phyloP scores from a whole-genome alignment of 1,140 invertebrate genomes.

The Caenorhabditis latens region DNA sequence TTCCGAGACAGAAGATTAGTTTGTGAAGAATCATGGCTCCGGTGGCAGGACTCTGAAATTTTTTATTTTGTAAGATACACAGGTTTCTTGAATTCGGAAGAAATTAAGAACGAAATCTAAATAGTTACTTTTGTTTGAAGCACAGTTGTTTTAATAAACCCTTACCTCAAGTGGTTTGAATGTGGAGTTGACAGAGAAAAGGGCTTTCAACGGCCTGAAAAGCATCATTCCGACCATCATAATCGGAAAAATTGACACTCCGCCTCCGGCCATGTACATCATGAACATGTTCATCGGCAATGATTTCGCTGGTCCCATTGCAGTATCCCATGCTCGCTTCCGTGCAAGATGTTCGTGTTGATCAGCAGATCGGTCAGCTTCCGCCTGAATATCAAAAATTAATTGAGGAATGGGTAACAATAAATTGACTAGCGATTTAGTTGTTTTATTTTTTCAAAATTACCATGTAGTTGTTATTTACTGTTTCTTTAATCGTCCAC shows the following conservation, averaged over 20 bases:
- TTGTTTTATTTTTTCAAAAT: too few species aligned
- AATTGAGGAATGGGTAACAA: too few species aligned
- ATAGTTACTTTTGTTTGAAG: too few species aligned
- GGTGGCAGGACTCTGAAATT: slow-evolving; percentile 51
- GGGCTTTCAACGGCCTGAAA: slow-evolving; percentile 91
- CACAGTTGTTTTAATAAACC: not conserved
- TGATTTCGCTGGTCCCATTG: slow-evolving; percentile 90
- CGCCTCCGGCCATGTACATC: slow-evolving; percentile 81
- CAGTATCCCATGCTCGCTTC: slow-evolving; percentile 94
- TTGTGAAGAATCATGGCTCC: slow-evolving; percentile 83
- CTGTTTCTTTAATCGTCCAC: not conserved
- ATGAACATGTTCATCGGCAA: slow-evolving; percentile 99
- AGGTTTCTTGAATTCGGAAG: too few species aligned
- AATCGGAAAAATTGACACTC: slow-evolving; percentile 95
- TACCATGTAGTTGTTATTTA: too few species aligned
- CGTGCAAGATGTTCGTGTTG: slow-evolving; percentile 66
- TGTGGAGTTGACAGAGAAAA: slow-evolving; percentile 88
- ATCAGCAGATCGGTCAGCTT: slow-evolving; percentile 48
- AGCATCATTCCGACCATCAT: slow-evolving; percentile 99
- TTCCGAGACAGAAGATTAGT: slow-evolving; percentile 93
- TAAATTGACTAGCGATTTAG: too few species aligned
- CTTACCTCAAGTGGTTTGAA: slow-evolving; percentile 66
- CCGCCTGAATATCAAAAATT: slow-evolving; percentile 32
- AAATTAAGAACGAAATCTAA: too few species aligned
- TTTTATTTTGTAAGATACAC: not conserved